These are phyloP conservation scores for Tribolium castaneum DNA, from an alignment of 1,140 invertebrate species.

Conservation along the genomic window DNA sequence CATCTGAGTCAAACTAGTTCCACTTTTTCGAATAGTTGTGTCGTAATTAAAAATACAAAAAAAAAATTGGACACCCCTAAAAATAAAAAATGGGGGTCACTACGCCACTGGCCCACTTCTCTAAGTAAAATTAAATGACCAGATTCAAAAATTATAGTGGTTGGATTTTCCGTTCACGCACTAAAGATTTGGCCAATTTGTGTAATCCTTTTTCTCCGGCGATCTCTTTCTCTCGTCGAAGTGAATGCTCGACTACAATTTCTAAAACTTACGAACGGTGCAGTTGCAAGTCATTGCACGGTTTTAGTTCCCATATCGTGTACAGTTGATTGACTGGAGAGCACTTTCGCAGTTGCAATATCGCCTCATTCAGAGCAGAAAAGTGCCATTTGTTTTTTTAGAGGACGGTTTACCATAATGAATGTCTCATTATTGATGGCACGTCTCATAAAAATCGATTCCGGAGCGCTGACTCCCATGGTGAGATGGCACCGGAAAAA, in stretches of 20 bases:
- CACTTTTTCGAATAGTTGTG: too few relatives aligned
- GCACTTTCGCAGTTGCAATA: slow-evolving; percentile 31
- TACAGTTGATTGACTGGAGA: slow-evolving; percentile 31
- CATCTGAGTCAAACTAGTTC: too few relatives aligned
- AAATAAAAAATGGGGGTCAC: too few relatives aligned
- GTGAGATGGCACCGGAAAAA: slow-evolving; percentile 1
- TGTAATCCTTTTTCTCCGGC: slow-evolving; percentile 8
- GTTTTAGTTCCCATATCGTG: slow-evolving; percentile 31
- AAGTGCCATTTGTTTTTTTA: slow-evolving; percentile 38
- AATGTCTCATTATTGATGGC: slow-evolving; percentile 24
- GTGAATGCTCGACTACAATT: slow-evolving; percentile 17
- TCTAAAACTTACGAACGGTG: slow-evolving; percentile 23
- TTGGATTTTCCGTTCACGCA: slow-evolving; percentile 16
- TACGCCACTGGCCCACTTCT: too few relatives aligned
- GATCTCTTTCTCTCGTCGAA: background rate
- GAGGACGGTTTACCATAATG: slow-evolving; percentile 22
- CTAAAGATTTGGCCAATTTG: slow-evolving; percentile 11
- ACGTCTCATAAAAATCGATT: slow-evolving; percentile 32
- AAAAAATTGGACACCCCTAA: too few relatives aligned
- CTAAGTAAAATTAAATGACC: background rate
- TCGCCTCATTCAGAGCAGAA: slow-evolving; percentile 34
- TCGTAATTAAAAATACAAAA: too few relatives aligned
- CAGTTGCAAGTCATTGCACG: slow-evolving; percentile 33
- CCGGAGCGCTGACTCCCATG: background rate
- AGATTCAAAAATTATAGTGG: background rate